Evolutionary conservation across 2,113 vertebrate species (phyloP).

Genomic region (Anhinga rufa): DNA sequence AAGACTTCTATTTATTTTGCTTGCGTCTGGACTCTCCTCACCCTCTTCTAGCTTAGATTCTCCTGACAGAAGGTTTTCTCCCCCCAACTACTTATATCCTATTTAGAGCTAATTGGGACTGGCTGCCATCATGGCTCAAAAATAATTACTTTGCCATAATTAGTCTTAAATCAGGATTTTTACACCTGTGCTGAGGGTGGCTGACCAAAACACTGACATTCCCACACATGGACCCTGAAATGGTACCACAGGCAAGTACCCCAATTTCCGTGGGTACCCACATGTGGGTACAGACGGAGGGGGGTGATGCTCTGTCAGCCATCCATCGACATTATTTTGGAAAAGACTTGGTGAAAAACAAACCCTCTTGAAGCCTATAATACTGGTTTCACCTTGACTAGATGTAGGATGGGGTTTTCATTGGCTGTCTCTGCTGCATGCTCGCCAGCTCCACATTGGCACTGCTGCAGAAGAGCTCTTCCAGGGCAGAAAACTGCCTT

Average conservation of each 20-base stretch:
- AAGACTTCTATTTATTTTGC: not conserved
- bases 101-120: constrained; percentile 10
- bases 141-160: constrained; percentile 36
- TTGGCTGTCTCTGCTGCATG: not conserved
- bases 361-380: not conserved
- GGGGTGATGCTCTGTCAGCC: not conserved
- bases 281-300: not conserved
- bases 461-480: not conserved
- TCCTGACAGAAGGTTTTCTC: not conserved
- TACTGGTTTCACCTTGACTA: not conserved
- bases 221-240: not conserved
- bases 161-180: constrained; percentile 13
- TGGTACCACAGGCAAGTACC: not conserved
- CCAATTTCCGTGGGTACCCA: not conserved
- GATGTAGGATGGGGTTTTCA: not conserved
- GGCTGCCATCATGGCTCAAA: not conserved
- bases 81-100: not conserved
- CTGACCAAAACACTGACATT: not conserved
- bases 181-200: not conserved
- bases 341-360: not conserved
- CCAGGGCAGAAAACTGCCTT: not conserved
- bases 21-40: not conserved
- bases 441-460: not conserved
- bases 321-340: not conserved
- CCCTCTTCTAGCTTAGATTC: not conserved